Base-by-base conservation (phyloP, 2,113 vertebrate species). In the Dasypus novemcinctus region DNA sequence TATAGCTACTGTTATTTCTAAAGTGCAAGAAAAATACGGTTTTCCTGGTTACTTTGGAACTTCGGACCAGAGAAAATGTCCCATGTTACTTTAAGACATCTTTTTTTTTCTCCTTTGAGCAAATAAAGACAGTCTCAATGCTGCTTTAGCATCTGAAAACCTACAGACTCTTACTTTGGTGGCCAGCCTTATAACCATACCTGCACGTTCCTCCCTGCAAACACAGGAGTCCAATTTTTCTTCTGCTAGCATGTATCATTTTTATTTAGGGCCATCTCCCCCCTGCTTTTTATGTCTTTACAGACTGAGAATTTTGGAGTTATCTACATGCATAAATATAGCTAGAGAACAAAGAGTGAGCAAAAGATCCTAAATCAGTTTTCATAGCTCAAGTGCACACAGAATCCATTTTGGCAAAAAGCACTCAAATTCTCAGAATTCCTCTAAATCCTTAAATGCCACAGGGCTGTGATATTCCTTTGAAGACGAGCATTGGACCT, bases 401-500 rank as follows among this genome's bases (percentile, higher is more conserved):
- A 4, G 96, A 97, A 46, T 38, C 87, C 95, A 95, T 90, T 97
- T 95, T 69, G 96, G 94, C 92, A 93, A 94, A 93, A 94, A 92
- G 85, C 91, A 87, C 87, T 33, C 38, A 66, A 96, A 80, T 95
- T 95, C 87, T 46, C 27, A 94, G 94, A 97, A 96, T 93, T 96
- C 97, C 96, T 96, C 91, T 79, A 96, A 96, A 97, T 93, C 96
- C 97, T 80, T 80, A 95, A 97, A 96, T 72, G 96, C 92, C 88
- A 74, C 94, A 23, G 2, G 79, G 59, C 97, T 91, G 97, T 64
- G 82, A 93, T 96, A 74, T 76, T 93, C 97, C 97, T 98, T 97
- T 98, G 97, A 97, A 97, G 98, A 95, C 2, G 61, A 96, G 94
- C 97, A 95, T 95, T 96, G 96, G 97, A 96, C 97, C 98, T 96